phyloP scores from a whole-genome alignment of 2,113 vertebrate genomes.

The Macrotus californicus region DNA sequence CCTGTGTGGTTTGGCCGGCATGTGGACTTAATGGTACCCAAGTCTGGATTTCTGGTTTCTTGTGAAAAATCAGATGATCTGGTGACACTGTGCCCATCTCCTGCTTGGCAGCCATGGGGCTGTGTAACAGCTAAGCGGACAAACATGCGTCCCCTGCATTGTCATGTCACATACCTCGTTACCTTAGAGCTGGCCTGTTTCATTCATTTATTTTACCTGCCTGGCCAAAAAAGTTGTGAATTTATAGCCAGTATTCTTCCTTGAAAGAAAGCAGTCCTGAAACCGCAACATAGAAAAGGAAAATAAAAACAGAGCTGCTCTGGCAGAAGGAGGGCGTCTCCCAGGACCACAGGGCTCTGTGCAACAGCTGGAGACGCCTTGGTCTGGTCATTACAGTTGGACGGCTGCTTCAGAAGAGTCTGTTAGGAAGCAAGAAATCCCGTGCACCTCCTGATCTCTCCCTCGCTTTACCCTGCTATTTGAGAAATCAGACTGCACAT shows the following conservation, averaged over 20 bases:
- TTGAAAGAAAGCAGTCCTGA: neutral
- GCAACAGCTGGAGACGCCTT: neutral
- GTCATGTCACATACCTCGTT: neutral
- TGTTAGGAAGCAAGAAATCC: neutral
- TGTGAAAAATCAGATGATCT: neutral
- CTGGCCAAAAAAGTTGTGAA: neutral
- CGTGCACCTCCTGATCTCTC: neutral
- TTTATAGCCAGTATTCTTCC: neutral
- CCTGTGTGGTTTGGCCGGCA: neutral
- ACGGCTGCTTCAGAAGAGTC: neutral
- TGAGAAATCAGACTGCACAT: neutral
- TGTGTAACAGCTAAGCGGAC: accelerated
- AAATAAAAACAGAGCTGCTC: neutral
- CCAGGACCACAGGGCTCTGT: neutral
- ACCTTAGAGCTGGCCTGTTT: neutral
- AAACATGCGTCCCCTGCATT: accelerated
- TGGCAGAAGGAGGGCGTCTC: neutral
- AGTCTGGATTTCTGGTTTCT: neutral
- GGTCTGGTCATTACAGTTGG: neutral
- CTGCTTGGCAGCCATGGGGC: neutral
- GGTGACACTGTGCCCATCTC: neutral
- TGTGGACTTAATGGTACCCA: neutral
- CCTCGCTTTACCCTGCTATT: neutral
- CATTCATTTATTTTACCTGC: neutral
- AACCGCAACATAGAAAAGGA: neutral